These are phyloP conservation scores for Halocynthia aurantium DNA, from an alignment of 23 tunicate genomes.

Conservation along the genomic window DNA sequence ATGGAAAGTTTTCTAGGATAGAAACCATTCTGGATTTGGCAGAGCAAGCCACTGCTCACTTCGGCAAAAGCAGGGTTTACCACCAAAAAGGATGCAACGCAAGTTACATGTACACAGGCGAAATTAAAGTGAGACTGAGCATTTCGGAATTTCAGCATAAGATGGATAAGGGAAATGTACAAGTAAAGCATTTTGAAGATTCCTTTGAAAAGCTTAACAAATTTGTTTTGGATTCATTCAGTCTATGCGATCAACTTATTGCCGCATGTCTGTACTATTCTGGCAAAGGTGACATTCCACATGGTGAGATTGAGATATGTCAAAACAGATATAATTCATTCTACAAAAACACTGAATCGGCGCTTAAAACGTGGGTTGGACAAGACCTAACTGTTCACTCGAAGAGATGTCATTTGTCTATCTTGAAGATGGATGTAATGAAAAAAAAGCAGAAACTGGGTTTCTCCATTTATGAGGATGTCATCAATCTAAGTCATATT, in stretches of 20 bases:
- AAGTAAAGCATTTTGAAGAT: background rate
- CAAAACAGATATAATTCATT: constrained; percentile 25
- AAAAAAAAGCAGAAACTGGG: constrained; percentile 5
- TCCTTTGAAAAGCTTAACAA: constrained; percentile 1
- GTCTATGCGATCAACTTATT: constrained; percentile 43
- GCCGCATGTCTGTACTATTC: constrained; percentile 26
- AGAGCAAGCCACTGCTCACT: constrained; percentile 1
- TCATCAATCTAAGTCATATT: background rate
- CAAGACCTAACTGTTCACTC: constrained; percentile 12
- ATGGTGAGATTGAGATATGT: constrained; percentile 16
- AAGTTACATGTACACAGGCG: constrained; percentile 7
- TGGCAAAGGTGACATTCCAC: constrained; percentile 14
- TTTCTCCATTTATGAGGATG: constrained; percentile 9
- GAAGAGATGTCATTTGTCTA: constrained; percentile 16
- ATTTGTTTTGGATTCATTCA: constrained; percentile 36
- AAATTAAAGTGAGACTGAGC: constrained; percentile 11
- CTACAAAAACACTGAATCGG: constrained; percentile 26
- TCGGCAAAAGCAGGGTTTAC: background rate
- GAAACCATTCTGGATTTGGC: constrained; percentile 2
- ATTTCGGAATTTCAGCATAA: background rate
- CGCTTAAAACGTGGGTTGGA: constrained; percentile 14
- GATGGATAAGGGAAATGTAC: constrained; percentile 8
- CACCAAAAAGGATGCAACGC: constrained; percentile 13
- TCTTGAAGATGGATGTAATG: constrained; percentile 20
- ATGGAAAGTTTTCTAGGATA: background rate